Evolutionary conservation across 2,797 vertebrate species (phyloP), one percentile per base, ranked within the genome.

Genomic region (Fratercula arctica): DNA sequence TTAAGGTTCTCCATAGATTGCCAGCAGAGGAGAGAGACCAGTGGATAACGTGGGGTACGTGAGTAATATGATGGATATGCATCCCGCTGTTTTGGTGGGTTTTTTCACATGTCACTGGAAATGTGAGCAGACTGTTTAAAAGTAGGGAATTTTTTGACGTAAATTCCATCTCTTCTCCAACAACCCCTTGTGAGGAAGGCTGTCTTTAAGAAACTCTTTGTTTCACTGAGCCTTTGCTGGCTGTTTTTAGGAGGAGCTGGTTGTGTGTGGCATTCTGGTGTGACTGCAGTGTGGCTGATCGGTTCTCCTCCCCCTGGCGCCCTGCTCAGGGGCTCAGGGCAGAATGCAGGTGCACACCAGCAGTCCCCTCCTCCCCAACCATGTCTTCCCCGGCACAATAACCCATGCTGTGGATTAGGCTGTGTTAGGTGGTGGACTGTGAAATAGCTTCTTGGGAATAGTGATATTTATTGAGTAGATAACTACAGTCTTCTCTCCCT

Each of bases 31-130:
- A 83, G 57, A 73, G 59, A 74, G 20, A 4, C 28, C 39, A 35
- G 29, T 74, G 76, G 9, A 35, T 60, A 68, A 50, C 8, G 43
- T 3, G 0, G 3, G 31, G 10, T 41, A 3, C 0, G 0, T 23
- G 12, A 68, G 10, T 29, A 24, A 16, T 17, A 13, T 2, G 6
- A 10, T 21, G 43, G 76, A 12, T n/a, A 13, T 8, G 6, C 26
- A 51, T 21, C 63, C 76, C 29, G 6, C 23, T 35, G 24, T 26
- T 79, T 59, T 43, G 39, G 31, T 66, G 51, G 33, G 2, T 0
- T 15, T 79, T 60, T 54, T 73, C 19, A 14, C 51, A 45, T 0
- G 0, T 39, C 43, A 33, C 45, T 67, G 48, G 16, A 90, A 87
- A 51, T 31, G 18, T 16, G 14, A 76, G 43, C 16, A 25, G 19